Percentiles rank a stretch among this genome's conserved stretches.
These are phyloP conservation scores for Diphyllodes magnificus DNA, from an alignment of 2,113 vertebrate species.

Conservation along the genomic window DNA sequence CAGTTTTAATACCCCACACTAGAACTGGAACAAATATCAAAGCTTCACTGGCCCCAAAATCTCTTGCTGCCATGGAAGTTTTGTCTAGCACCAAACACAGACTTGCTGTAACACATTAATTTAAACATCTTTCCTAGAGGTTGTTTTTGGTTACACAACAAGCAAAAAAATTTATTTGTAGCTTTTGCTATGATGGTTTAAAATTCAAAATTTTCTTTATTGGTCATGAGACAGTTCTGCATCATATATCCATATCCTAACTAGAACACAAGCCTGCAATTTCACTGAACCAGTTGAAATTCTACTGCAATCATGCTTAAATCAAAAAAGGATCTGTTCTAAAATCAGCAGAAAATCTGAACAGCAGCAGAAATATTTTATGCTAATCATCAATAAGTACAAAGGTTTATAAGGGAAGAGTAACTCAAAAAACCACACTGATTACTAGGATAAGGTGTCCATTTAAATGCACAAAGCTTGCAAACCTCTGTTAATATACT, in stretches of 20 bases:
- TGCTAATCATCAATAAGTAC: not conserved
- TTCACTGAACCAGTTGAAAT: not conserved
- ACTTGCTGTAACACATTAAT: not conserved
- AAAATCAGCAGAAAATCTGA: not conserved
- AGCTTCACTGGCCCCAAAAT: not conserved
- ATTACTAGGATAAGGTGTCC: not conserved
- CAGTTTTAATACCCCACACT: not conserved
- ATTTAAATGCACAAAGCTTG: not conserved
- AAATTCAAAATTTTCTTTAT: not conserved
- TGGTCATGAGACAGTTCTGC: rapidly evolving
- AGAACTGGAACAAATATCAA: not conserved
- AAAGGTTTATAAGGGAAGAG: not conserved
- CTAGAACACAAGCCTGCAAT: not conserved
- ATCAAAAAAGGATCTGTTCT: not conserved
- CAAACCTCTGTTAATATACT: not conserved
- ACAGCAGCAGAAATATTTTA: not conserved
- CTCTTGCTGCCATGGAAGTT: not conserved
- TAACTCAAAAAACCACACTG: not conserved
- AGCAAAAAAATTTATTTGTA: not conserved
- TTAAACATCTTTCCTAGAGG: not conserved
- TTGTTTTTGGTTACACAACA: not conserved
- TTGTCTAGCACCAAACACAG: not conserved
- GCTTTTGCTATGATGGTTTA: not conserved
- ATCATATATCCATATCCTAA: not conserved
- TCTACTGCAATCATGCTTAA: not conserved